Evolutionary conservation across 92 coral and sea anemone genomes (phyloP).

Genomic region (Palythoa grandis): DNA sequence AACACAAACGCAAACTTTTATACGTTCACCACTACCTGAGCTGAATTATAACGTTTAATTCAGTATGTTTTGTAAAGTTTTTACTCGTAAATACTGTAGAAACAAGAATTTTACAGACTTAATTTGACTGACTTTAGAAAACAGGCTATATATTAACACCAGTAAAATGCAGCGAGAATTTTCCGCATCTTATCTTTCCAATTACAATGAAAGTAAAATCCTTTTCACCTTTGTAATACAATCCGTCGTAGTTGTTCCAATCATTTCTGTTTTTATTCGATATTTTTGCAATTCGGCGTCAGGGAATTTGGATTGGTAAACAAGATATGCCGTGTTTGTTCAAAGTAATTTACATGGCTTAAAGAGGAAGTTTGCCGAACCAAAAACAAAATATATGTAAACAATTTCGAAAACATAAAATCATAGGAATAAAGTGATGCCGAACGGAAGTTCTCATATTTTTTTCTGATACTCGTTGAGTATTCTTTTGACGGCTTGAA

Average conservation of each 20-base stretch:
- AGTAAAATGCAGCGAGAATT: not conserved
- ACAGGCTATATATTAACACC: not conserved
- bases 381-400: constrained; percentile 13
- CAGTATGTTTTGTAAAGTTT: not conserved
- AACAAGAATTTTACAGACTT: not conserved
- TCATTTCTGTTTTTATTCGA: not conserved
- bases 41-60: not conserved
- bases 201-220: not conserved
- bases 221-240: constrained; percentile 8
- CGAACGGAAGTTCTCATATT: constrained; percentile 40
- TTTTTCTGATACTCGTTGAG: constrained; percentile 12
- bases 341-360: constrained; percentile 1
- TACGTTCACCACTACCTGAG: not conserved
- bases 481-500: not conserved
- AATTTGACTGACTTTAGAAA: constrained; percentile 3
- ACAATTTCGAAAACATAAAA: constrained; percentile 28
- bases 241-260: not conserved
- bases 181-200: not conserved
- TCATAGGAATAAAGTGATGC: not conserved
- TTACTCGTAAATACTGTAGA: not conserved
- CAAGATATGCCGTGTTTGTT: not conserved
- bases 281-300: not conserved
- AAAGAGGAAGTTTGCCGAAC: constrained; percentile 7
- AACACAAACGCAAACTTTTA: not conserved
- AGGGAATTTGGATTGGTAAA: constrained; percentile 15